These are phyloP conservation scores for Albula glossodonta DNA, from an alignment of 2,113 vertebrate genomes.

Conservation along the genomic window DNA sequence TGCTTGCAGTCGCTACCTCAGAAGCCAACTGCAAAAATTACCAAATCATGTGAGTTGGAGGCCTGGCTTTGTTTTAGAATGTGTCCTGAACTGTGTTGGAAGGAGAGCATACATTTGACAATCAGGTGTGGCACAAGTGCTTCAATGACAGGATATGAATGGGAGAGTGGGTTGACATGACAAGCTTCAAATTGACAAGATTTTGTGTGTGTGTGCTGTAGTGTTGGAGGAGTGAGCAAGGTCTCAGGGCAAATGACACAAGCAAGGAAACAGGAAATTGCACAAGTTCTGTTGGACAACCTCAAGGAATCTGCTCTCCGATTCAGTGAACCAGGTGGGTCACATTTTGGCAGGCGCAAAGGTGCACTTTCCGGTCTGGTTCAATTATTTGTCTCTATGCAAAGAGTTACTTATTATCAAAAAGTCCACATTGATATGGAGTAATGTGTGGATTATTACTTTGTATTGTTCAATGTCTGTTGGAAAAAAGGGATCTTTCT, in stretches of 20 bases:
- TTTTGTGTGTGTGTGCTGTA: not conserved
- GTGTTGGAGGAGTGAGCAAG: not conserved
- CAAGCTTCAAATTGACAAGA: not conserved
- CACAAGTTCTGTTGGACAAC: slow-evolving; percentile 1
- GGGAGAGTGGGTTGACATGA: not conserved
- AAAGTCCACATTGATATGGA: not conserved
- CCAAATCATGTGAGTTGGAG: slow-evolving; percentile 41
- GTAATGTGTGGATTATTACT: not conserved
- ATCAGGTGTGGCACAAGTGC: not conserved
- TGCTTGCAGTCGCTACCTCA: slow-evolving; percentile 34
- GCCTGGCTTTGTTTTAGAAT: not conserved
- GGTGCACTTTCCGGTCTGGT: not conserved
- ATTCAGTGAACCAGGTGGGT: not conserved
- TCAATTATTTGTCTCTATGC: not conserved
- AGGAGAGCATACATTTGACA: not conserved
- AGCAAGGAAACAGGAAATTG: slow-evolving; percentile 6
- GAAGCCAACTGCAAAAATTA: slow-evolving; percentile 42
- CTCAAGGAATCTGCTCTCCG: slow-evolving; percentile 6
- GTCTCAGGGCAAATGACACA: not conserved
- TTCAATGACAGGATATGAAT: not conserved
- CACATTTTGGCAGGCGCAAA: not conserved
- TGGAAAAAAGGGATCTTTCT: slow-evolving; percentile 8
- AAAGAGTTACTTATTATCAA: not conserved
- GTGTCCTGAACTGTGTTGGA: not conserved
- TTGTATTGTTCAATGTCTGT: not conserved